A percentile compares a stretch with the other conserved stretches of the same genome.
phyloP scores from a whole-genome alignment of 2,113 vertebrate genomes.

The Rhinoderma darwinii region DNA sequence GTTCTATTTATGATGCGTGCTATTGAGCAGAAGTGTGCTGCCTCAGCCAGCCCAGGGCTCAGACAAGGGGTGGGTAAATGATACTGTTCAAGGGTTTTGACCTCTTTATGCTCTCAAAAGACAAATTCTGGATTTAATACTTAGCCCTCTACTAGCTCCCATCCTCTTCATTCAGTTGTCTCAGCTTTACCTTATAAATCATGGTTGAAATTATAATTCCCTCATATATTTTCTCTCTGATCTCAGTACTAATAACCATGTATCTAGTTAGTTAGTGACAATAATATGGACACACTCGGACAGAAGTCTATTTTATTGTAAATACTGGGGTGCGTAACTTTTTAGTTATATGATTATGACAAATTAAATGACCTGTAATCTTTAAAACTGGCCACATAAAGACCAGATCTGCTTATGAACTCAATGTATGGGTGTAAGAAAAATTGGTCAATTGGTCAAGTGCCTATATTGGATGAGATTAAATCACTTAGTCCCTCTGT shows the following conservation, averaged over 20 bases:
- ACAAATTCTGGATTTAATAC: slow-evolving; percentile 56
- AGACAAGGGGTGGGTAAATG: slow-evolving; percentile 59
- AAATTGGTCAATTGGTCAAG: not conserved
- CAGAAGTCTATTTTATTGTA: not conserved
- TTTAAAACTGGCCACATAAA: no score
- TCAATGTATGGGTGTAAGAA: not conserved
- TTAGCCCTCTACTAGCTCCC: slow-evolving; percentile 37
- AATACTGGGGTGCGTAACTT: not conserved
- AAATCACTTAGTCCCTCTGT: not conserved
- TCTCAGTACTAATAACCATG: not conserved
- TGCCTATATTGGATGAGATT: not conserved
- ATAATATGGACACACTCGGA: not conserved
- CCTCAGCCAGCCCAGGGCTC: slow-evolving; percentile 59
- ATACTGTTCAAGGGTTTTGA: slow-evolving; percentile 60
- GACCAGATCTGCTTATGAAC: not conserved
- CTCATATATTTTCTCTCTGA: not conserved
- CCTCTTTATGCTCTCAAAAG: slow-evolving; percentile 59
- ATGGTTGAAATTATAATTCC: not conserved
- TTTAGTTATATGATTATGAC: not conserved
- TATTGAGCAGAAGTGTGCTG: slow-evolving; percentile 61
- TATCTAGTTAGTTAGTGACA: not conserved
- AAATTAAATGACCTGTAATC: no score
- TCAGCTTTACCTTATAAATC: not conserved
- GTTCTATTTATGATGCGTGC: slow-evolving; percentile 60
- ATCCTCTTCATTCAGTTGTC: slow-evolving; percentile 32